A percentile compares a stretch with the other conserved stretches of the same genome.
Conservation (phyloP, 1,140 invertebrate species). For the Tigriopus japonicus region DNA sequence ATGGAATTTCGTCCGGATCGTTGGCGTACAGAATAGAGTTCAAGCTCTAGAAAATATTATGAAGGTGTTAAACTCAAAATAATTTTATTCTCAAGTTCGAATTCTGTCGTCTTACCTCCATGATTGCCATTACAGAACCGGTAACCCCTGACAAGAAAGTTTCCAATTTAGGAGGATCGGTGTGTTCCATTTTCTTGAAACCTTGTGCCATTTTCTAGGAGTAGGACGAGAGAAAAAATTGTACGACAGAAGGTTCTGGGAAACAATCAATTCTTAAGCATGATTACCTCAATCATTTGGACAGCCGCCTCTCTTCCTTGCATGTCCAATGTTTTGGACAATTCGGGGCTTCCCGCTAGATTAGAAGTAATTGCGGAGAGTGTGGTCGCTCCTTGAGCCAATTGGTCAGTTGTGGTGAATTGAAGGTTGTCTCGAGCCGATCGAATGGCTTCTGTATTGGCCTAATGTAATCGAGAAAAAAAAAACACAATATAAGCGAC, state of each 20-base stretch:
- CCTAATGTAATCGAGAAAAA: neutral
- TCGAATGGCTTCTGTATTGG: neutral
- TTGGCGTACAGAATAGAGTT: slow-evolving; percentile 8
- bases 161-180: neutral
- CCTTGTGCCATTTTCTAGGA: neutral
- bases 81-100: too few relatives aligned
- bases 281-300: neutral
- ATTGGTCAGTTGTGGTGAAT: neutral
- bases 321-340: neutral
- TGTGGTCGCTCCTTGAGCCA: neutral
- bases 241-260: too few relatives aligned
- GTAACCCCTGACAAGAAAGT: neutral
- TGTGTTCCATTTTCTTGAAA: neutral
- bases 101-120: neutral
- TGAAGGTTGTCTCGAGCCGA: neutral
- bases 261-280: too few relatives aligned
- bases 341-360: neutral
- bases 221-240: too few relatives aligned
- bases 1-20: slow-evolving; percentile 6
- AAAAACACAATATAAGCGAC: too few relatives aligned
- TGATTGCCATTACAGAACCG: neutral
- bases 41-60: slow-evolving; percentile 9
- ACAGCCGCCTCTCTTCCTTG: neutral
- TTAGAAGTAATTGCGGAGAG: neutral
- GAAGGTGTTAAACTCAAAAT: too few relatives aligned